A percentile compares a stretch with the other conserved stretches of the same genome.
phyloP scores from a whole-genome alignment of 2,797 vertebrate species.

The Coreius guichenoti region DNA sequence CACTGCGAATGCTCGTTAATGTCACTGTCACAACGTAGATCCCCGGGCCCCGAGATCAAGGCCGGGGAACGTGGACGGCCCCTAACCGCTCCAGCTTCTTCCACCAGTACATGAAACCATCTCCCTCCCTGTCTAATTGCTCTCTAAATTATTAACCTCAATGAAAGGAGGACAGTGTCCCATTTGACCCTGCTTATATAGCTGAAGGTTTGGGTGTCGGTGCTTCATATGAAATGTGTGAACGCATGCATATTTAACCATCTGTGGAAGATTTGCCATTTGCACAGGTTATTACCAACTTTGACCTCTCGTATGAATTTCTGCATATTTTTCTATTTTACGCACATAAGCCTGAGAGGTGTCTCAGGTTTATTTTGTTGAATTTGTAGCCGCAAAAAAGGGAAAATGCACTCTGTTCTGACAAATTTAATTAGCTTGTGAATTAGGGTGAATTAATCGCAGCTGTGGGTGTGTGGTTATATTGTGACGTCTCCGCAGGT shows the following conservation, averaged over 20 bases:
- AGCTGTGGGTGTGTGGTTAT: constrained; percentile 27
- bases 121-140: constrained; percentile 68
- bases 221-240: constrained; percentile 52
- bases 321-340: constrained; percentile 6
- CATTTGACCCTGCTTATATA: constrained; percentile 60
- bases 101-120: constrained; percentile 62
- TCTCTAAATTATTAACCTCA: constrained; percentile 74
- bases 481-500: constrained; percentile 50
- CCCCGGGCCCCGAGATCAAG: constrained; percentile 76
- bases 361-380: background rate
- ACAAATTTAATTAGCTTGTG: constrained; percentile 47
- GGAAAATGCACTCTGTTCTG: constrained; percentile 9
- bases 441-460: constrained; percentile 36
- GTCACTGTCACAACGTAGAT: constrained; percentile 79
- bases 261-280: constrained; percentile 54
- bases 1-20: constrained; percentile 76
- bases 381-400: background rate
- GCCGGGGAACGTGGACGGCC: constrained; percentile 57
- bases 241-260: constrained; percentile 64
- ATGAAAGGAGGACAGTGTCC: constrained; percentile 58
- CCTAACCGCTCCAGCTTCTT: constrained; percentile 27
- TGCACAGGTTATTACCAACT: constrained; percentile 49
- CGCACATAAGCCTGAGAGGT: background rate
- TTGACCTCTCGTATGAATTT: constrained; percentile 46
- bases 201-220: constrained; percentile 56